Base-by-base conservation (phyloP, 2,888 invertebrate genomes). In the Dromius quadrimaculatus region DNA sequence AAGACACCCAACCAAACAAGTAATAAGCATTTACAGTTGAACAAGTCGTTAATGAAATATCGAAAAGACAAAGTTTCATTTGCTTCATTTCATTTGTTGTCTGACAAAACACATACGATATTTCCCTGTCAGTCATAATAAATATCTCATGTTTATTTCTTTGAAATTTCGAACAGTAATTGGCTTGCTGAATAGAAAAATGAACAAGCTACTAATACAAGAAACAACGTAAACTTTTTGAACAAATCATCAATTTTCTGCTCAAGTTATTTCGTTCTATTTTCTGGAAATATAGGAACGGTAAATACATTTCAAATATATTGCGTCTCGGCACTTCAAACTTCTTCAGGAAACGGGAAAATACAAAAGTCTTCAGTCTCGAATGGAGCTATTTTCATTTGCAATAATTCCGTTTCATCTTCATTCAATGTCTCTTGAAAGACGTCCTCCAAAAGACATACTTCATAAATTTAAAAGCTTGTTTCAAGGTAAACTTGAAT, bases 291-390 rank as follows among this genome's bases (percentile, higher is more conserved):
- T 54, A 54, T 54, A 54, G 50, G 50, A n/a, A 54, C 50, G 50
- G 50, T 54, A 54, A 54, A 54, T 54, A 54, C 50, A 54, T 54
- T 54, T 54, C 50, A 54, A 54, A 54, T 54, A 54, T 54, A 54
- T 54, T 28, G 50, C 50, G 23, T 54, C 50, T 54, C 50, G 28
- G 50, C 50, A 54, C 50, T 54, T 54, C 50, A 54, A 54, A 54
- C 50, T 54, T 54, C 23, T 54, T 28, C 28, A 54, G 50, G 50
- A 54, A 54, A 54, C 50, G 50, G 50, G 28, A 54, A 54, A 54
- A 54, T 54, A 54, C 15, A 41, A 11, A 23, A 54, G 50, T 15
- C 50, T 23, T 54, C 50, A 54, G 50, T 54, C n/a, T n/a, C 50
- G 50, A n/a, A 13, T 13, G 15, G 28, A 54, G 50, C 50, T 17